Evolutionary conservation across 2,797 vertebrate genomes (phyloP).

Genomic region (Anguilla obscura): DNA sequence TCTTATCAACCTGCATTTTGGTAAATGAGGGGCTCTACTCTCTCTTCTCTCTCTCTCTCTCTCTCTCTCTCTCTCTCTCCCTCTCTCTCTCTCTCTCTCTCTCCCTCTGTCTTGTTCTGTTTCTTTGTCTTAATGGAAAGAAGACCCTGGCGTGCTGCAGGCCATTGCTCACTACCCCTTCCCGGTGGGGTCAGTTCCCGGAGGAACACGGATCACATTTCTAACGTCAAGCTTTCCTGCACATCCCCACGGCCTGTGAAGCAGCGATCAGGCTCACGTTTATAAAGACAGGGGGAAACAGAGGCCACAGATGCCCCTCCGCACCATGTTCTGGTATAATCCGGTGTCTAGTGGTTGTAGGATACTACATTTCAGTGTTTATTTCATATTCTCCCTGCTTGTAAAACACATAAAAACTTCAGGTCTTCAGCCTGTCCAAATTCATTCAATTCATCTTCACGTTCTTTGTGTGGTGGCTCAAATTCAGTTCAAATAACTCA

Average conservation of each 20-base stretch:
- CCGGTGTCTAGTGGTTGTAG: too few species aligned
- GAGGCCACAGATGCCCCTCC: neutral
- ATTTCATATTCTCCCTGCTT: too few species aligned
- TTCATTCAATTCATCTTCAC: too few species aligned
- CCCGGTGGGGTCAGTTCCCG: slow-evolving; percentile 32
- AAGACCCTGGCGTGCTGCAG: slow-evolving; percentile 13
- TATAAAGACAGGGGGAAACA: neutral
- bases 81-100: slow-evolving; percentile 31
- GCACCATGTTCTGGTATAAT: neutral
- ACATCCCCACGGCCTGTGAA: slow-evolving; percentile 13
- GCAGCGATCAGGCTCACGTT: neutral
- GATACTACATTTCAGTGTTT: too few species aligned
- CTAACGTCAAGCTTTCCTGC: slow-evolving; percentile 26
- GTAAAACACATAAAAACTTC: too few species aligned
- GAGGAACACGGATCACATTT: slow-evolving; percentile 41
- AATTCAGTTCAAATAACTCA: too few species aligned
- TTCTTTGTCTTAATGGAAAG: slow-evolving; percentile 33
- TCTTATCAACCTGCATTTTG: slow-evolving; percentile 69
- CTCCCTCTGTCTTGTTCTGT: neutral
- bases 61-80: slow-evolving; percentile 29
- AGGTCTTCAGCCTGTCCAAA: too few species aligned
- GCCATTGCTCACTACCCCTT: slow-evolving; percentile 43
- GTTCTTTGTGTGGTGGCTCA: too few species aligned
- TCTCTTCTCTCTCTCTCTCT: slow-evolving; percentile 34
- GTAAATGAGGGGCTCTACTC: slow-evolving; percentile 45